Conservation (phyloP, 2,113 vertebrate genomes). For the Thunnus thynnus region DNA sequence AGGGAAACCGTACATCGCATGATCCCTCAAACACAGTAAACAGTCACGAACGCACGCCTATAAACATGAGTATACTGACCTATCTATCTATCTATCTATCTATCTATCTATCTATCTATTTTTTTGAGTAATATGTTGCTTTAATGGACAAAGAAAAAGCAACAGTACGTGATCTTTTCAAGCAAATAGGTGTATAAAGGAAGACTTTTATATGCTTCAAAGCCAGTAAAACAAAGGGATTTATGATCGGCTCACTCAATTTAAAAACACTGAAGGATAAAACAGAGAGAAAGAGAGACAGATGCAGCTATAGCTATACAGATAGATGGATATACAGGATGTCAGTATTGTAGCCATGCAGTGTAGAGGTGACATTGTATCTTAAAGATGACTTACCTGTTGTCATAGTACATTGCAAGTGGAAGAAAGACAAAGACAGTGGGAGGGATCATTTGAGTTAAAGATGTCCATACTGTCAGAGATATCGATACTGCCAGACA, state of each 20-base stretch:
- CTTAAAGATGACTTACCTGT: conserved; percentile 55
- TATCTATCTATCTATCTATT: neutral
- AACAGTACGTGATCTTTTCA: neutral
- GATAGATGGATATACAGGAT: neutral
- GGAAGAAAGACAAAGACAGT: conserved; percentile 62
- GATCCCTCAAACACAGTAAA: conserved; percentile 16
- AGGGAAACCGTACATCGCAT: neutral
- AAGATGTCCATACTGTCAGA: conserved; percentile 73
- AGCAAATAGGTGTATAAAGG: neutral
- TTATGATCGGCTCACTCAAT: conserved; percentile 4
- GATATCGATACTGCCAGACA: conserved; percentile 77
- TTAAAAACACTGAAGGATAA: neutral
- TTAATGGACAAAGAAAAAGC: too few relatives aligned
- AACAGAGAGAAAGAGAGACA: neutral
- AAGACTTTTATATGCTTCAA: neutral
- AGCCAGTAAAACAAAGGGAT: neutral
- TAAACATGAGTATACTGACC: neutral
- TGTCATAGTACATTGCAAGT: conserved; percentile 56
- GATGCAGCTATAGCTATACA: neutral
- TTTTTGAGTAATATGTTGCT: neutral
- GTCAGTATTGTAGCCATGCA: neutral
- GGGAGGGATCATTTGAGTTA: conserved; percentile 61
- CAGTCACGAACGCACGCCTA: neutral
- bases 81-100: neutral
- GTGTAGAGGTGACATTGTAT: conserved; percentile 46